Evolutionary conservation across 2,888 invertebrate species (phyloP).

Genomic region (Mantis religiosa): DNA sequence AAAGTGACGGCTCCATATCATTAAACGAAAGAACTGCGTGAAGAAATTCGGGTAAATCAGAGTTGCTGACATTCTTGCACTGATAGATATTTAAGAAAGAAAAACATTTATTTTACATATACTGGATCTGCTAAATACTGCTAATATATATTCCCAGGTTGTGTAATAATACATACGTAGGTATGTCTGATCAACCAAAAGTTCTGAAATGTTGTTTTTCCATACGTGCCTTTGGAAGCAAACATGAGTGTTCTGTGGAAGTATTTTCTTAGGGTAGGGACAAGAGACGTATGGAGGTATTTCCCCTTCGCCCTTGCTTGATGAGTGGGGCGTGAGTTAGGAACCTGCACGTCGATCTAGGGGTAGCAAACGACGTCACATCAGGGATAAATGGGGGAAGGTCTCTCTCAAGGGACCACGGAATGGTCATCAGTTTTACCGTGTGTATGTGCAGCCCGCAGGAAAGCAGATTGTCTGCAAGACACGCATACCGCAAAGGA

Average conservation of each 20-base stretch:
- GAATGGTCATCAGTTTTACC: neutral
- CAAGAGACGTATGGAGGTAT: neutral
- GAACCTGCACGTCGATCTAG: neutral
- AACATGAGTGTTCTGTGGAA: neutral
- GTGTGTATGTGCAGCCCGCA: neutral
- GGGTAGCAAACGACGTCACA: conserved; percentile 16
- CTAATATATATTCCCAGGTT: too few relatives aligned
- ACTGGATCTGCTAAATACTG: too few relatives aligned
- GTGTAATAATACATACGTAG: too few relatives aligned
- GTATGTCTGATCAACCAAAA: too few relatives aligned
- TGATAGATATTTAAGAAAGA: too few relatives aligned
- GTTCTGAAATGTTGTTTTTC: too few relatives aligned
- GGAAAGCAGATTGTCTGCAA: conserved; percentile 1
- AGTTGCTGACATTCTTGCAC: too few relatives aligned
- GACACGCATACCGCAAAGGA: neutral
- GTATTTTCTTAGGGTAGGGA: neutral
- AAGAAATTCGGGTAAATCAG: too few relatives aligned
- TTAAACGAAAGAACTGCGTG: too few relatives aligned
- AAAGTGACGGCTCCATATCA: too few relatives aligned
- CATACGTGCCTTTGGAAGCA: neutral
- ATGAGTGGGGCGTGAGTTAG: neutral
- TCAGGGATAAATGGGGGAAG: conserved; percentile 7
- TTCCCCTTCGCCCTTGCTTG: neutral
- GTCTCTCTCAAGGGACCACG: conserved; percentile 1
- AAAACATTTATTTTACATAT: too few relatives aligned